Evolutionary conservation across 1,140 invertebrate genomes (phyloP), one percentile per base, ranked within the genome.

Genomic region (Solen grandis): DNA sequence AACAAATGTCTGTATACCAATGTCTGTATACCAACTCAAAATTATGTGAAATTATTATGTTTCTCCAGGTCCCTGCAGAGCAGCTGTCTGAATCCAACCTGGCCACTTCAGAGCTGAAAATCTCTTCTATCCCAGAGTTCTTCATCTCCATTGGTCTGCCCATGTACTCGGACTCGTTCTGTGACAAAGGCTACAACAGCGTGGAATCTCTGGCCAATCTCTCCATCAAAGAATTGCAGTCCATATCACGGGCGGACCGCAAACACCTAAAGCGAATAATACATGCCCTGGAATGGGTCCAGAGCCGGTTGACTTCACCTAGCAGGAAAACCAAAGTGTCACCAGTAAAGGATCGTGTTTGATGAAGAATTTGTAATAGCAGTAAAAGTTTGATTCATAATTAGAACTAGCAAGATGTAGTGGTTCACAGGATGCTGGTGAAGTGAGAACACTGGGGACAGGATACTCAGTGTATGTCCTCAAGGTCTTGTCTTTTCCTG

Each of bases 71-170:
- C 62, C 90, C 91, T 33, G 91, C 91, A 79, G 90, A 92, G 60
- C 87, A 88, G 72, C 76, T 92, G 69, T 88, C 88, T 4, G 90
- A 92, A 35, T 87, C 88, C 3, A 90, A 90, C 75, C 80, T 80
- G 59, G 84, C 76, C 60, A 89, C 84, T 22, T 89, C 87, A 79
- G 91, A 89, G 84, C 87, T 92, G 35, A 90, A 92, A 85, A 91
- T 91, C 46, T 88, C 86, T 13, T 90, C 88, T 41, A 82, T 93
- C 14, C 76, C 85, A 16, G 89, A 89, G 50, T 93, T 92, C 86
- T 85, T 93, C n/a, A 88, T 87, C n/a, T 91, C 90, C 33, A 86
- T 92, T 60, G 92, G 92, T 25, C 84, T 93, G 63, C 92, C 92
- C 3, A 92, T 92, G 90, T 93, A 93, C 82, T 88, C 86, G 33